A percentile compares a stretch with the other conserved stretches of the same genome.
These are phyloP conservation scores for Lethenteron reissneri DNA, from an alignment of 2,113 vertebrate genomes.

Conservation along the genomic window DNA sequence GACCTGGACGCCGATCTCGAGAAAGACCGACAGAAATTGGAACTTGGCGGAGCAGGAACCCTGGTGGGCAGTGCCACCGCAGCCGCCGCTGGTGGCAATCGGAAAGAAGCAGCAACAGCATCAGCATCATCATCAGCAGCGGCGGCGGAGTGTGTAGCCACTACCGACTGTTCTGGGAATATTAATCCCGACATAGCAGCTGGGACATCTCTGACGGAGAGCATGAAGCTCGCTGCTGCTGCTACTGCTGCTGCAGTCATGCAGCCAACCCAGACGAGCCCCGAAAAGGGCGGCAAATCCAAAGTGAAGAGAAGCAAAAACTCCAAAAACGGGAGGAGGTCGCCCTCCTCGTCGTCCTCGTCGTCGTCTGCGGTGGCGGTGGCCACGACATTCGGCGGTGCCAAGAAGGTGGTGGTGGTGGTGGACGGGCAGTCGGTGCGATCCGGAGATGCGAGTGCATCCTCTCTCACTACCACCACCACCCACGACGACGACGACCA, in stretches of 20 bases:
- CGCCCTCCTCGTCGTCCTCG: slow-evolving; percentile 36
- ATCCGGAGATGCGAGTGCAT: no score
- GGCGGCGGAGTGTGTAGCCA: neutral
- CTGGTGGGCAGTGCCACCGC: slow-evolving; percentile 75
- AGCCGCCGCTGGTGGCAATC: slow-evolving; percentile 35
- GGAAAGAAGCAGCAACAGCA: neutral
- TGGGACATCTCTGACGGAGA: slow-evolving; percentile 80
- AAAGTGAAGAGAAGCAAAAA: slow-evolving; percentile 97
- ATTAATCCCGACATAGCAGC: slow-evolving; percentile 12
- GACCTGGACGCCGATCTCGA: slow-evolving; percentile 98
- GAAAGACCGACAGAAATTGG: slow-evolving; percentile 90
- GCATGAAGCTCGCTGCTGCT: slow-evolving; percentile 95
- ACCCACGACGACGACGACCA: neutral
- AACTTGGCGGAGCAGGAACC: slow-evolving; percentile 70
- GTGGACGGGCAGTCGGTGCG: no score
- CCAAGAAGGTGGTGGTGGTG: slow-evolving; percentile 24
- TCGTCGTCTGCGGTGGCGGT: slow-evolving; percentile 41
- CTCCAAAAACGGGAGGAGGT: slow-evolving; percentile 81
- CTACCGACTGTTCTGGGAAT: no score
- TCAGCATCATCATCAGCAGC: neutral
- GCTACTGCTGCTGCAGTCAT: slow-evolving; percentile 61
- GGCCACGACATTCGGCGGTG: slow-evolving; percentile 54
- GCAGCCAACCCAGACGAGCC: slow-evolving; percentile 26
- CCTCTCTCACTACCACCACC: neutral
- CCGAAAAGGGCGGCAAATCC: slow-evolving; percentile 94